A percentile compares a stretch with the other conserved stretches of the same genome.
Evolutionary conservation across 1,140 invertebrate genomes (phyloP).

Genomic region (Drosophila virilis): DNA sequence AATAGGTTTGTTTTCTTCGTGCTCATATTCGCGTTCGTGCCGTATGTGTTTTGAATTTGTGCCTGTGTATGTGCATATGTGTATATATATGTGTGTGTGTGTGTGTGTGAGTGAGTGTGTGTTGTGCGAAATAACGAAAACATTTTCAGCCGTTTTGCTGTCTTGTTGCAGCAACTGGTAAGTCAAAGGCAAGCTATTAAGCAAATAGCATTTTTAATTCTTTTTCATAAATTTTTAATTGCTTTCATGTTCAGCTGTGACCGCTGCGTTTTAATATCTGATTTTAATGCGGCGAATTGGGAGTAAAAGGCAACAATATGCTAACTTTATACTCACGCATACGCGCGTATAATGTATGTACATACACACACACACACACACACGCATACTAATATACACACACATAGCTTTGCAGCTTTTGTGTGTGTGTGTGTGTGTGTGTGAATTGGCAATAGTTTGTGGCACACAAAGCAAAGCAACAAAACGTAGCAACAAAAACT

Average conservation of each 20-base stretch:
- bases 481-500: slow-evolving; percentile 49
- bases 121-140: slow-evolving; percentile 44
- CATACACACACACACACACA: slow-evolving; percentile 13
- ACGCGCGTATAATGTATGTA: slow-evolving; percentile 10
- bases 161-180: slow-evolving; percentile 37
- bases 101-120: slow-evolving; percentile 13
- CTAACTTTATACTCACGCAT: slow-evolving; percentile 28
- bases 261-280: slow-evolving; percentile 9
- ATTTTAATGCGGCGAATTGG: slow-evolving; percentile 16
- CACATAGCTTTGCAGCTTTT: slow-evolving; percentile 13
- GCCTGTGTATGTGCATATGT: slow-evolving; percentile 9
- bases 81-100: slow-evolving; percentile 5
- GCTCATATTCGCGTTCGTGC: slow-evolving; percentile 24
- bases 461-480: slow-evolving; percentile 59
- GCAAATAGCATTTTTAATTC: slow-evolving; percentile 24
- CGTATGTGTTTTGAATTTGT: slow-evolving; percentile 36
- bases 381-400: background rate
- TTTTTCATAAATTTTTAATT: slow-evolving; percentile 17
- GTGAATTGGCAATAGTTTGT: slow-evolving; percentile 60
- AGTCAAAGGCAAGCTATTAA: slow-evolving; percentile 19
- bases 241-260: slow-evolving; percentile 4
- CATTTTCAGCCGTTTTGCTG: slow-evolving; percentile 29
- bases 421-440: slow-evolving; percentile 25
- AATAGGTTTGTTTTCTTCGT: slow-evolving; percentile 28
- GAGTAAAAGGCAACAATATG: slow-evolving; percentile 45